phyloP scores from a whole-genome alignment of 2,888 invertebrate genomes.

The Maniola hyperantus region DNA sequence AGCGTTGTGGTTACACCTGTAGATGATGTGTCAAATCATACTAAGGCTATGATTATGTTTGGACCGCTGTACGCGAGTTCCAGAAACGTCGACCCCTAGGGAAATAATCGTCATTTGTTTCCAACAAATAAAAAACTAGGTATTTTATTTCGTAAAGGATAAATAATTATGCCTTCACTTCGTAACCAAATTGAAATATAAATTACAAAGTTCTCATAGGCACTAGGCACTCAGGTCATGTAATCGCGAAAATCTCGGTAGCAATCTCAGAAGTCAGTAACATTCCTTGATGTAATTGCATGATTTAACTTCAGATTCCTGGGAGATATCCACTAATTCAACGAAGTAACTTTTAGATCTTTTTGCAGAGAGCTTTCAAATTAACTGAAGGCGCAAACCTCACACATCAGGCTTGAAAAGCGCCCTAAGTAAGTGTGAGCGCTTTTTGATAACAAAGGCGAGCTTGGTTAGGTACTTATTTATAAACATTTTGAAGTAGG shows the following conservation, averaged over 20 bases:
- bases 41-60: too few relatives aligned
- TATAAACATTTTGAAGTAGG: too few relatives aligned
- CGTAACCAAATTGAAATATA: neutral
- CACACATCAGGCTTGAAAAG: neutral
- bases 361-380: neutral
- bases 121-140: too few relatives aligned
- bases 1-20: too few relatives aligned
- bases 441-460: too few relatives aligned
- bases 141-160: too few relatives aligned
- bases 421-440: too few relatives aligned
- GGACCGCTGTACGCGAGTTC: too few relatives aligned
- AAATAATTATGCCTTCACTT: neutral
- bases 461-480: too few relatives aligned
- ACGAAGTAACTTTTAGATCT: neutral
- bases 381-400: neutral
- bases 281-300: conserved; percentile 4
- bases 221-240: neutral
- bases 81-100: too few relatives aligned
- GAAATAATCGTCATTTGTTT: too few relatives aligned
- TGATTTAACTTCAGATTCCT: neutral
- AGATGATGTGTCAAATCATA: too few relatives aligned
- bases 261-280: neutral
- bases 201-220: neutral
- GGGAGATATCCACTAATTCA: neutral
- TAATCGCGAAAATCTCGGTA: neutral